Evolutionary conservation across 2,888 invertebrate genomes (phyloP).

Genomic region (Calameuta filiformis): DNA sequence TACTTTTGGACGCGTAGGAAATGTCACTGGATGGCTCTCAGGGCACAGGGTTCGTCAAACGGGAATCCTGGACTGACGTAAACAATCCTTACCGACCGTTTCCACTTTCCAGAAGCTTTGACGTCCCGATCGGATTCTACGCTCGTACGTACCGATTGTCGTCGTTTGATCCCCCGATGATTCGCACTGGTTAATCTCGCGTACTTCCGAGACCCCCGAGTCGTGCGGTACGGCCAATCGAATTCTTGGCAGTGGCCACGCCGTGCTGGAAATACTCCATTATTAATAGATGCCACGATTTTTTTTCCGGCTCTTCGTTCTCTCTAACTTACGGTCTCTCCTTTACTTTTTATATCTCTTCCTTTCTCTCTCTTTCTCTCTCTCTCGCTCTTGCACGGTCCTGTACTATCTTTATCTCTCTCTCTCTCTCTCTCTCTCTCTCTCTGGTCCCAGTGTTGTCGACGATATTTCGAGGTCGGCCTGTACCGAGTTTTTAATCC

Average conservation of each 20-base stretch:
- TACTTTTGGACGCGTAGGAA: neutral
- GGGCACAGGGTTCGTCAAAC: neutral
- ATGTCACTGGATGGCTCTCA: neutral
- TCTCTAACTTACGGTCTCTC: neutral
- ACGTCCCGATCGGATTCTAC: neutral
- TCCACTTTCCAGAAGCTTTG: neutral
- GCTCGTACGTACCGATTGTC: neutral
- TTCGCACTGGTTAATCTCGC: neutral
- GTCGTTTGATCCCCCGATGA: neutral
- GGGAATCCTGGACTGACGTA: neutral
- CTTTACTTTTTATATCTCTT: conserved; percentile 4
- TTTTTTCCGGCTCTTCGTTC: conserved; percentile 18
- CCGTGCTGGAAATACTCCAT: conserved; percentile 37
- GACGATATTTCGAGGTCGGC: conserved; percentile 49
- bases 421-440: conserved; percentile 6
- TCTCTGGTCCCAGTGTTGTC: conserved; percentile 33
- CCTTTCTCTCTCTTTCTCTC: neutral
- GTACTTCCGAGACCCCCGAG: neutral
- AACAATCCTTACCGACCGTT: neutral
- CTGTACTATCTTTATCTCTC: neutral
- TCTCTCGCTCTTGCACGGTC: conserved; percentile 5
- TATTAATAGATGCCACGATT: conserved; percentile 43
- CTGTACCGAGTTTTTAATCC: conserved; percentile 51
- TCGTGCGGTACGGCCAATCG: neutral
- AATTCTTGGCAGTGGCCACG: conserved; percentile 7